phyloP scores from a whole-genome alignment of 2,113 vertebrate species.

The Ceyx cyanopectus region DNA sequence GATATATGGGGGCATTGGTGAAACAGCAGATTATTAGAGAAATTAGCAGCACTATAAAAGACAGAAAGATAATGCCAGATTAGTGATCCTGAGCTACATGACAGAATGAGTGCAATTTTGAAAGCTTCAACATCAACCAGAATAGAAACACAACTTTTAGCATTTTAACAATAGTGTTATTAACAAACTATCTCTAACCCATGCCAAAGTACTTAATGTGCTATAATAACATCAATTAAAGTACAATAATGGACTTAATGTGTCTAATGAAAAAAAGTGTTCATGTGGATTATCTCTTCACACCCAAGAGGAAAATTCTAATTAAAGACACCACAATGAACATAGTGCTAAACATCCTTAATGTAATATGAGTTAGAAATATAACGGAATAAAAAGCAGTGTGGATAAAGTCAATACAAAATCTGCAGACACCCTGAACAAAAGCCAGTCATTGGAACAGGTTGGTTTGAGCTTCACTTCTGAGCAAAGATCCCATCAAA shows the following conservation, averaged over 20 bases:
- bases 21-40: constrained; percentile 45
- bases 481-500: neutral
- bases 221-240: constrained; percentile 58
- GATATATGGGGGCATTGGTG: constrained; percentile 8
- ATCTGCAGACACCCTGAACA: neutral
- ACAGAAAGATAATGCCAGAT: constrained; percentile 29
- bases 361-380: constrained; percentile 8
- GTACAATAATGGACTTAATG: constrained; percentile 29
- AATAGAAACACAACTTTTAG: constrained; percentile 1
- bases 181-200: constrained; percentile 46
- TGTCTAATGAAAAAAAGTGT: constrained; percentile 36
- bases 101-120: constrained; percentile 60
- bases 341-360: constrained; percentile 8
- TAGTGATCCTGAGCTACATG: constrained; percentile 4
- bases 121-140: constrained; percentile 29
- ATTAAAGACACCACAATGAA: neutral
- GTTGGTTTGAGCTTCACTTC: neutral
- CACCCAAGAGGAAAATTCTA: constrained; percentile 49
- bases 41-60: constrained; percentile 18
- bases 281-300: constrained; percentile 39
- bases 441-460: neutral
- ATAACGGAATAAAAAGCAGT: neutral
- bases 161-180: constrained; percentile 20
- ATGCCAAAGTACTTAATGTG: constrained; percentile 22
- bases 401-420: constrained; percentile 14